Conservation (phyloP, 2,888 invertebrate species). For the Ectemnius cavifrons region DNA sequence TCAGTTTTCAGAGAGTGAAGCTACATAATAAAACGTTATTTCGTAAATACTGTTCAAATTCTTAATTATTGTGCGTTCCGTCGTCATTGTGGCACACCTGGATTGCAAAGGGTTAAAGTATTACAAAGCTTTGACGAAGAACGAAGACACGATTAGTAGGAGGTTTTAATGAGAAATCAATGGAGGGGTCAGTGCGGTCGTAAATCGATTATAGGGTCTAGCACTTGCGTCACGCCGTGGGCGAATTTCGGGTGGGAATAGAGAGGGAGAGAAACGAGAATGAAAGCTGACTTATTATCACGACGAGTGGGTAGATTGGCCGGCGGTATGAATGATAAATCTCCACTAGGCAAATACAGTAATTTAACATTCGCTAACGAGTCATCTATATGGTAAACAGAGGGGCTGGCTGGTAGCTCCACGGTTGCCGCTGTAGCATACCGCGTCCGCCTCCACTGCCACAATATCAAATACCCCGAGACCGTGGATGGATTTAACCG, state of each 20-base stretch:
- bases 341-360: conserved; percentile 74
- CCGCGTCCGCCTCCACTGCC: conserved; percentile 62
- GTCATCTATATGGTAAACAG: conserved; percentile 77
- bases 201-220: conserved; percentile 50
- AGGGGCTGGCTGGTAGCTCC: conserved; percentile 50
- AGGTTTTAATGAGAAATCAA: conserved; percentile 17
- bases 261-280: conserved; percentile 37
- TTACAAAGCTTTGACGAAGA: background rate
- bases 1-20: too few species aligned
- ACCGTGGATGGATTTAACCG: conserved; percentile 66
- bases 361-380: conserved; percentile 76
- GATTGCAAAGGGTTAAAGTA: too few species aligned
- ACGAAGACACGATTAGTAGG: background rate
- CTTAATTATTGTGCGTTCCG: too few species aligned
- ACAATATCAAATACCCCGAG: conserved; percentile 66
- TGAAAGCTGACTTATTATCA: conserved; percentile 65
- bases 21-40: too few species aligned
- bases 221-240: conserved; percentile 43
- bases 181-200: conserved; percentile 42
- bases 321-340: conserved; percentile 74
- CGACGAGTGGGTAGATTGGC: conserved; percentile 68
- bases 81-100: too few species aligned
- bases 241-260: conserved; percentile 37
- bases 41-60: too few species aligned
- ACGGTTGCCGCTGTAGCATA: conserved; percentile 64